Evolutionary conservation across 2,113 vertebrate genomes (phyloP).

Genomic region (Rhinoderma darwinii): DNA sequence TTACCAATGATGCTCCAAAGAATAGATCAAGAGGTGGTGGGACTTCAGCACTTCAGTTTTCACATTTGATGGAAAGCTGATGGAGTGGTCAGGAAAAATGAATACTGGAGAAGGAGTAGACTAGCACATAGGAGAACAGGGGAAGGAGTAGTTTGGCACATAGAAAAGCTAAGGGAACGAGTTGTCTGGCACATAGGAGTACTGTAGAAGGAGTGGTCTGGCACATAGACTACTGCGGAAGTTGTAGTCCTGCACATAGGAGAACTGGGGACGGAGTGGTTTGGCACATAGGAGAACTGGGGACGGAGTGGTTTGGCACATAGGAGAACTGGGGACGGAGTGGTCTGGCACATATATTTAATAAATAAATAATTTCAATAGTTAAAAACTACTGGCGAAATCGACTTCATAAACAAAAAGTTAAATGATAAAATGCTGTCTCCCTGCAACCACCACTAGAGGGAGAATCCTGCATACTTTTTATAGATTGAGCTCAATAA

Average conservation of each 20-base stretch:
- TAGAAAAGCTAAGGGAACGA: too few relatives aligned
- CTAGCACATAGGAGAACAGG: background rate
- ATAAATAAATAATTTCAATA: too few relatives aligned
- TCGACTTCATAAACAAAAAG: too few relatives aligned
- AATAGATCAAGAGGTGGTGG: too few relatives aligned
- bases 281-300: background rate
- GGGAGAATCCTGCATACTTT: too few relatives aligned
- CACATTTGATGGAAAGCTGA: too few relatives aligned
- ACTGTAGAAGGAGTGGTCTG: background rate
- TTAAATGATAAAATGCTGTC: too few relatives aligned
- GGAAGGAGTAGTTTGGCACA: background rate
- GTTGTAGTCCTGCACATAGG: background rate
- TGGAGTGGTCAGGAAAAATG: background rate
- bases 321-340: background rate
- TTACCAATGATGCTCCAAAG: too few relatives aligned
- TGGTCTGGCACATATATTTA: background rate
- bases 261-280: background rate
- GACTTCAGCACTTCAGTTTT: too few relatives aligned
- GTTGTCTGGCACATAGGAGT: background rate
- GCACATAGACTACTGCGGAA: background rate
- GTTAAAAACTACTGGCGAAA: too few relatives aligned
- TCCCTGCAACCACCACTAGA: too few relatives aligned
- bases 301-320: background rate
- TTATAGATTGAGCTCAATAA: too few relatives aligned
- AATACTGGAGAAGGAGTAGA: background rate